Evolutionary conservation across 2,797 vertebrate species (phyloP).

Genomic region (Myoxocephalus aenaeus): DNA sequence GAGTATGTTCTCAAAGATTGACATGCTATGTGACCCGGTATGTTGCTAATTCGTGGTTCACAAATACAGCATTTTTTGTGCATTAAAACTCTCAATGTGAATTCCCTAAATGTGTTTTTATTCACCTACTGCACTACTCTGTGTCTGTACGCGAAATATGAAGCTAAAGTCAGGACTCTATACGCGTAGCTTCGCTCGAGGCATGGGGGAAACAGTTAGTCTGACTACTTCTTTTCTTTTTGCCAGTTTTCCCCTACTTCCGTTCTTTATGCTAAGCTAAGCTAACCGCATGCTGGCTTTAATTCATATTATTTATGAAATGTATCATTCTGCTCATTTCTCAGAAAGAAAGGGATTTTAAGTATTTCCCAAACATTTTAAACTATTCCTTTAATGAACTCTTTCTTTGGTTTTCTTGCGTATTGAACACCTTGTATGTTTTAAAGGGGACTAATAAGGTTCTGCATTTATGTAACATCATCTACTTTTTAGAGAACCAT

Average conservation of each 20-base stretch:
- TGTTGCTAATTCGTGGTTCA: background rate
- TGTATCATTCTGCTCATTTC: background rate
- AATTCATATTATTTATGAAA: background rate
- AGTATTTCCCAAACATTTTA: background rate
- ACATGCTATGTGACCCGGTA: background rate
- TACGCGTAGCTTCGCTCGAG: background rate
- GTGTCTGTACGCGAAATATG: background rate
- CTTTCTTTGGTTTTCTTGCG: background rate
- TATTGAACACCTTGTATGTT: background rate
- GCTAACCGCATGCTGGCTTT: background rate
- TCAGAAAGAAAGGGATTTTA: background rate
- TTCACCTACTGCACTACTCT: background rate
- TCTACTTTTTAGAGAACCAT: background rate
- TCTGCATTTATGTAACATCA: background rate
- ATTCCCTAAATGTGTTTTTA: background rate
- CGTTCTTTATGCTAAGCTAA: background rate
- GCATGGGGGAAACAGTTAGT: background rate
- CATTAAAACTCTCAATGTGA: no score
- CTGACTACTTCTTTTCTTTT: no score
- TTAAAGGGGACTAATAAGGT: background rate
- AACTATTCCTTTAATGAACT: background rate
- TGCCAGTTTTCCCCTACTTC: background rate
- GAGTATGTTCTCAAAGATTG: background rate
- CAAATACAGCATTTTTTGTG: background rate
- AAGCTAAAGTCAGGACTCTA: background rate